Evolutionary conservation across 2,888 invertebrate genomes (phyloP), one percentile per base, ranked within the genome.

Genomic region (Plemyria rubiginata): DNA sequence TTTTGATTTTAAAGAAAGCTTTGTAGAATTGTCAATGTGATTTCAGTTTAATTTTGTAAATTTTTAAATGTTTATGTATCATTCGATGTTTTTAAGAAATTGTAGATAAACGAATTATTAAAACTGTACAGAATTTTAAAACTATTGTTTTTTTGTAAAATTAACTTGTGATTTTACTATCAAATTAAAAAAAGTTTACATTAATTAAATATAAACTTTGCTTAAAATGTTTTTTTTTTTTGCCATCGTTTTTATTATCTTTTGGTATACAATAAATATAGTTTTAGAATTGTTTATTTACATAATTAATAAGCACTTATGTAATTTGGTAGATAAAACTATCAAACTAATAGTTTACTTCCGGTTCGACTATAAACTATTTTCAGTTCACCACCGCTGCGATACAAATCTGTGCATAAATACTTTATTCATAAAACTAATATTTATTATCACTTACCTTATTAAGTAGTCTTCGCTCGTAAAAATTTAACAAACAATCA

Each of bases 401-500:
- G 15, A 16, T 11, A 16, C 13, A 16, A 45, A 45, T 5, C 43
- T 43, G 36, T 38, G 11, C 11, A 8, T 11, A 11, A 11, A 32
- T 32, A 49, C n/a, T 13, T 9, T 29, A 12, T n/a, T 28, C 2
- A n/a, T 48, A 29, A 46, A 48, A 29, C 4, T 28, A 28, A 43
- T 32, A 5, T 41, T 15, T 13, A 36, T 28, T 13, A 56, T 29
- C 58, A 83, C 89, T 89, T 79, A 90, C 90, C 90, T 83, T 68
- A 16, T 43, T 6, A 60, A 9, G 15, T 22, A 60, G 29, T 55
- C 72, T 63, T 70, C 65, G 54, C 74, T 59, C 70, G 74, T 70
- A 68, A 75, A 58, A 59, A 56, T 70, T 79, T 77, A 86, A 86
- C 83, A 83, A 85, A 84, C 84, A 85, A 82, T 81, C 78, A 86